These are phyloP conservation scores for Daphoenositta chrysoptera DNA, from an alignment of 2,113 vertebrate species.

Conservation along the genomic window DNA sequence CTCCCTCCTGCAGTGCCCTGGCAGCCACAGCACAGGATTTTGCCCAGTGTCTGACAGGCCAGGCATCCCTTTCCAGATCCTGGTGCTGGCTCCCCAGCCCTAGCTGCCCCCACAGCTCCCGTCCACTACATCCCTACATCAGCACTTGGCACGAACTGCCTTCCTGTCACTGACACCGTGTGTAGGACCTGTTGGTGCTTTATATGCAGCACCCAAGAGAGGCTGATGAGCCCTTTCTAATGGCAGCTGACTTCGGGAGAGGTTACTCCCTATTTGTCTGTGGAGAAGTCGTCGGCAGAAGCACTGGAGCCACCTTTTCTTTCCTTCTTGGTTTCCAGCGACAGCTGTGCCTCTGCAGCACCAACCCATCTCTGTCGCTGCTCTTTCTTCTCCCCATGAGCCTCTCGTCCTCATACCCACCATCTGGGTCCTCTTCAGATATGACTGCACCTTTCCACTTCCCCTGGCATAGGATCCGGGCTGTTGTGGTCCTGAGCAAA, in stretches of 20 bases:
- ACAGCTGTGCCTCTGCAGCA: rapidly evolving
- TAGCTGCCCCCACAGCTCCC: not conserved
- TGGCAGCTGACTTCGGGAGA: not conserved
- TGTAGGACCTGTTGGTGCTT: not conserved
- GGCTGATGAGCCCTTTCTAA: not conserved
- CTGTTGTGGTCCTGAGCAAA: rapidly evolving
- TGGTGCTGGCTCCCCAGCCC: not conserved
- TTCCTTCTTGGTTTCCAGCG: not conserved
- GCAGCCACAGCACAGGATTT: not conserved
- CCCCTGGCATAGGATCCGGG: rapidly evolving
- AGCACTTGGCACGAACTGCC: not conserved
- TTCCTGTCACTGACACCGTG: not conserved
- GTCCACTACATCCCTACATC: rapidly evolving
- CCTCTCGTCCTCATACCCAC: rapidly evolving
- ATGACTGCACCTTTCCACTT: rapidly evolving
- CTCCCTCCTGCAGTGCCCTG: not conserved
- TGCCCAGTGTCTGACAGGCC: not conserved
- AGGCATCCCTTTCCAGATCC: not conserved
- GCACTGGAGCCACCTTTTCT: not conserved
- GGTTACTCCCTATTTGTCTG: not conserved
- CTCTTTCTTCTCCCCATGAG: not conserved
- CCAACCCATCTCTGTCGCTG: not conserved
- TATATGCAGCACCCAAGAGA: not conserved
- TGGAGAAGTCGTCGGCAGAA: not conserved
- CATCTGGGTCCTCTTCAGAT: not conserved